Conservation (phyloP, 2,888 invertebrate genomes). For the Eupithecia centaureata region DNA sequence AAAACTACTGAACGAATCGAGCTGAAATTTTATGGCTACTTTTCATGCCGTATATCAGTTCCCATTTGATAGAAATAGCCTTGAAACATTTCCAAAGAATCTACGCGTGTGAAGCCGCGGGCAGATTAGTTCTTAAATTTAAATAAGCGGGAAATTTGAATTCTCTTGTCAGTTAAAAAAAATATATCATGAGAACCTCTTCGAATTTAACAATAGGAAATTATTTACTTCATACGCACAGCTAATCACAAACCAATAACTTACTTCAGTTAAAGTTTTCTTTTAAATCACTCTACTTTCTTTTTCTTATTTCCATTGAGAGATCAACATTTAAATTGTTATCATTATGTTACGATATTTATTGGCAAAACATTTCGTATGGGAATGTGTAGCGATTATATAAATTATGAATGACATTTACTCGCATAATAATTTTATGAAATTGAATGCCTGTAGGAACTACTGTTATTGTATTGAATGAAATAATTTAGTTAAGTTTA, state of each 20-base stretch:
- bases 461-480: conserved; percentile 60
- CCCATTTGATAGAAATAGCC: too few species aligned
- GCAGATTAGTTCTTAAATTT: too few species aligned
- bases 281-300: background rate
- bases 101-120: too few species aligned
- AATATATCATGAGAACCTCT: too few species aligned
- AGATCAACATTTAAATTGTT: conserved; percentile 57
- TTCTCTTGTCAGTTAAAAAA: too few species aligned
- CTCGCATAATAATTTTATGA: conserved; percentile 49
- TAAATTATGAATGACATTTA: conserved; percentile 24
- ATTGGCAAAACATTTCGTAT: conserved; percentile 78
- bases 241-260: background rate
- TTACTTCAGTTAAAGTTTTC: background rate
- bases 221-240: conserved; percentile 12
- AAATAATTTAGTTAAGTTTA: conserved; percentile 57
- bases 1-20: too few species aligned
- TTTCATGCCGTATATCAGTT: too few species aligned
- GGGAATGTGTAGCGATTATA: conserved; percentile 46
- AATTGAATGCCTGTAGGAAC: conserved; percentile 47
- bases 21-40: too few species aligned
- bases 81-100: too few species aligned
- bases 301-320: conserved; percentile 44
- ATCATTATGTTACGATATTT: conserved; percentile 55
- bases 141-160: too few species aligned
- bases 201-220: background rate